These are phyloP conservation scores for Paramuricea clavata DNA, from an alignment of 92 coral and sea anemone species.

Conservation along the genomic window DNA sequence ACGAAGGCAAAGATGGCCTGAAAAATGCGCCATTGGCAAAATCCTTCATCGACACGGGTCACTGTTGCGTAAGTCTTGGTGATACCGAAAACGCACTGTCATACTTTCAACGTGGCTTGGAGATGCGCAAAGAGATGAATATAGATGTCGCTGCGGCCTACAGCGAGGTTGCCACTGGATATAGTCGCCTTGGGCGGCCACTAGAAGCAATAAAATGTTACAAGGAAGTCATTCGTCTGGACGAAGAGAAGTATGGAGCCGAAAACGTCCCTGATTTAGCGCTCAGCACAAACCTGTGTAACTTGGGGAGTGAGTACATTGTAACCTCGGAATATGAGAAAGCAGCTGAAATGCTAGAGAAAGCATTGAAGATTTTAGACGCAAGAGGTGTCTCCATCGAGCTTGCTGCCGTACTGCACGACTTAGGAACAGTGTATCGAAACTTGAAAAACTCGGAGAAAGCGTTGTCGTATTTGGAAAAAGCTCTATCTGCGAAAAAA, in stretches of 20 bases:
- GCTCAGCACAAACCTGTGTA: background rate
- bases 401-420: background rate
- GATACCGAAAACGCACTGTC: background rate
- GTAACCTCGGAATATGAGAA: background rate
- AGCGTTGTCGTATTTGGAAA: background rate
- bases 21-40: background rate
- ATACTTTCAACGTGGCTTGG: background rate
- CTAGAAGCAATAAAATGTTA: background rate
- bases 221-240: background rate
- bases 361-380: background rate
- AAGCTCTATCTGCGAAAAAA: background rate
- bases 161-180: background rate
- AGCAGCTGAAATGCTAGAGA: background rate
- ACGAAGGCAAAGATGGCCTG: background rate
- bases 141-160: background rate
- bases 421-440: background rate
- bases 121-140: background rate
- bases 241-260: background rate
- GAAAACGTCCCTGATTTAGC: background rate
- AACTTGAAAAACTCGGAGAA: background rate
- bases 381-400: background rate
- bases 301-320: background rate
- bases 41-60: background rate
- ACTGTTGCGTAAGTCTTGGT: background rate
- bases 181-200: background rate